Conservation (phyloP, 1,140 invertebrate species). For the Neodiprion lecontei region DNA sequence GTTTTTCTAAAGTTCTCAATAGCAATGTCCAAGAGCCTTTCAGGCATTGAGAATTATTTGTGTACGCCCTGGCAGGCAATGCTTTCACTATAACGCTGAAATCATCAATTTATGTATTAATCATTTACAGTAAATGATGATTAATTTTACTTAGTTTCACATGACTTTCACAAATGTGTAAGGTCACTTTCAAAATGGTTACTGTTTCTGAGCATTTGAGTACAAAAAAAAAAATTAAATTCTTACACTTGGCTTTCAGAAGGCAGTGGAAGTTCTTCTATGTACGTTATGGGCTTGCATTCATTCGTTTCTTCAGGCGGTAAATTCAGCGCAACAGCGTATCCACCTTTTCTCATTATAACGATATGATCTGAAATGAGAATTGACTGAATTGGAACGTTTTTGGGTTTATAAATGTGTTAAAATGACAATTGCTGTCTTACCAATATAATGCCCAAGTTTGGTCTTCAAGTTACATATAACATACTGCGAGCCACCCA, state of each 20-base stretch:
- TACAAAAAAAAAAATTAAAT: too few relatives aligned
- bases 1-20: conserved; percentile 52
- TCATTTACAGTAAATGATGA: background rate
- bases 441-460: conserved; percentile 61
- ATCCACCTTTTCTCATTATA: conserved; percentile 62
- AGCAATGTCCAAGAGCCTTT: conserved; percentile 42
- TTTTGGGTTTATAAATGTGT: background rate
- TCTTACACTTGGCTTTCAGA: conserved; percentile 58
- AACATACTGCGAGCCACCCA: conserved; percentile 60
- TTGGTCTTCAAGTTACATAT: conserved; percentile 53
- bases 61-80: conserved; percentile 46
- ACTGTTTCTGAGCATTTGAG: too few relatives aligned
- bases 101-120: conserved; percentile 34
- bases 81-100: conserved; percentile 58
- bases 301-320: conserved; percentile 16
- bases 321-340: conserved; percentile 56
- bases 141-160: too few relatives aligned
- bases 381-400: conserved; percentile 1
- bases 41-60: conserved; percentile 50
- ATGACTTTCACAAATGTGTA: too few relatives aligned
- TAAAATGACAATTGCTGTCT: conserved; percentile 17
- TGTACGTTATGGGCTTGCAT: conserved; percentile 28
- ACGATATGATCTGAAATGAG: conserved; percentile 61
- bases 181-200: too few relatives aligned
- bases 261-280: conserved; percentile 55